Percentiles rank a stretch among this genome's conserved stretches.
Evolutionary conservation across 2,113 vertebrate genomes (phyloP).

Genomic region (Hyperoodon ampullatus): DNA sequence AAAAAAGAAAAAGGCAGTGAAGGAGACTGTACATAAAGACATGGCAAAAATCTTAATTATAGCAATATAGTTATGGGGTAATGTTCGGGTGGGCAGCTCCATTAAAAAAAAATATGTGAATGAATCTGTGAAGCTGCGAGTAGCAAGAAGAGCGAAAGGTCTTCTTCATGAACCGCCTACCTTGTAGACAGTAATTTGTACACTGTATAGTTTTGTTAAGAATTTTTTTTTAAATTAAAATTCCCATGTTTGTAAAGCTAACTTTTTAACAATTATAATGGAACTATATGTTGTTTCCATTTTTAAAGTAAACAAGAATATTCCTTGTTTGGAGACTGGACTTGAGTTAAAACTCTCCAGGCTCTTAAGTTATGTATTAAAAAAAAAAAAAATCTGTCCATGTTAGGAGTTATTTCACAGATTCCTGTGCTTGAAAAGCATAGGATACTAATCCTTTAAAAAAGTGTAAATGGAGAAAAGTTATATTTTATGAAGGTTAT

Average conservation of each 20-base stretch:
- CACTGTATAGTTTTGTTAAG: constrained; percentile 97
- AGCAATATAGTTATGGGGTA: constrained; percentile 94
- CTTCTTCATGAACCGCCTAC: constrained; percentile 94
- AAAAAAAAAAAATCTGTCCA: constrained; percentile 89
- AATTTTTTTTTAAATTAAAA: constrained; percentile 91
- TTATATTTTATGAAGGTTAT: constrained; percentile 98
- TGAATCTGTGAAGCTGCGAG: constrained; percentile 94
- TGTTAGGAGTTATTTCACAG: constrained; percentile 90
- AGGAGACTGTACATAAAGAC: constrained; percentile 94
- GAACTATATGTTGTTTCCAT: constrained; percentile 91
- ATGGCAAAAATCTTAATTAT: constrained; percentile 91
- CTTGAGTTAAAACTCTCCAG: constrained; percentile 99
- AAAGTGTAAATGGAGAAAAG: constrained; percentile 95
- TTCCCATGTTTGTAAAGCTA: constrained; percentile 95
- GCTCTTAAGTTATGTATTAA: constrained; percentile 93
- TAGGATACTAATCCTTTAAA: constrained; percentile 91
- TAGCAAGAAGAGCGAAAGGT: constrained; percentile 91
- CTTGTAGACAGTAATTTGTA: constrained; percentile 98
- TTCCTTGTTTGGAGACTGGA: constrained; percentile 92
- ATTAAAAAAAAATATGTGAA: constrained; percentile 87
- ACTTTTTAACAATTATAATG: constrained; percentile 92
- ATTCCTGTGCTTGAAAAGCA: constrained; percentile 93
- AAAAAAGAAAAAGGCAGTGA: constrained; percentile 87
- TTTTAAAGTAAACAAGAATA: constrained; percentile 92
- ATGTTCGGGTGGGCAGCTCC: constrained; percentile 93